Conservation (phyloP, 2,888 invertebrate genomes). For the Abrostola triplasia region DNA sequence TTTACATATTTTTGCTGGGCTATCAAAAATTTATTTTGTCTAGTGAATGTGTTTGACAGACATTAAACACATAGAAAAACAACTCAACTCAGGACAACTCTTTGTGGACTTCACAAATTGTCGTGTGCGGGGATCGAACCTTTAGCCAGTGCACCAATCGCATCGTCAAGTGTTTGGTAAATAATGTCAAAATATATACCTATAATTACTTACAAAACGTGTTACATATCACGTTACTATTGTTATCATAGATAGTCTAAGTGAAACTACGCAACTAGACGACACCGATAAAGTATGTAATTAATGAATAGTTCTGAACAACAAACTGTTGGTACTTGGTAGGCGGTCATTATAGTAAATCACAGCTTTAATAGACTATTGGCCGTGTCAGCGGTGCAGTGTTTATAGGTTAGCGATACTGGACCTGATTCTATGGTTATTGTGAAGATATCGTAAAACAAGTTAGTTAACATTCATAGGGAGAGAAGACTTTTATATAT, state of each 20-base stretch:
- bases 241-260: not conserved
- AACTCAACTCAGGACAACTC: too few relatives aligned
- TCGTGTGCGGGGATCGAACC: too few relatives aligned
- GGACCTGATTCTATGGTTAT: not conserved
- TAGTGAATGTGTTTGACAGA: too few relatives aligned
- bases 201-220: not conserved
- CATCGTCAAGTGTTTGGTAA: not conserved
- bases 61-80: too few relatives aligned
- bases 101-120: too few relatives aligned
- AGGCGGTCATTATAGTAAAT: slow-evolving; percentile 30
- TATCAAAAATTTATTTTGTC: too few relatives aligned
- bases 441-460: too few relatives aligned
- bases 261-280: slow-evolving; percentile 13
- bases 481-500: too few relatives aligned
- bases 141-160: too few relatives aligned
- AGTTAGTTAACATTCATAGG: too few relatives aligned
- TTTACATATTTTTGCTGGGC: too few relatives aligned
- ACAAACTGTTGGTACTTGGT: not conserved
- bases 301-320: slow-evolving; percentile 6
- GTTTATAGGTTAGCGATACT: slow-evolving; percentile 5
- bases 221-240: slow-evolving; percentile 1
- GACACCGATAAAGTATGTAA: slow-evolving; percentile 11
- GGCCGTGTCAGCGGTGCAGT: not conserved
- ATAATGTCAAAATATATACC: not conserved
- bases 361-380: not conserved